Evolutionary conservation across 1,140 invertebrate species (phyloP), one percentile per base, ranked within the genome.

Genomic region (Pseudomyrmex concolor): DNA sequence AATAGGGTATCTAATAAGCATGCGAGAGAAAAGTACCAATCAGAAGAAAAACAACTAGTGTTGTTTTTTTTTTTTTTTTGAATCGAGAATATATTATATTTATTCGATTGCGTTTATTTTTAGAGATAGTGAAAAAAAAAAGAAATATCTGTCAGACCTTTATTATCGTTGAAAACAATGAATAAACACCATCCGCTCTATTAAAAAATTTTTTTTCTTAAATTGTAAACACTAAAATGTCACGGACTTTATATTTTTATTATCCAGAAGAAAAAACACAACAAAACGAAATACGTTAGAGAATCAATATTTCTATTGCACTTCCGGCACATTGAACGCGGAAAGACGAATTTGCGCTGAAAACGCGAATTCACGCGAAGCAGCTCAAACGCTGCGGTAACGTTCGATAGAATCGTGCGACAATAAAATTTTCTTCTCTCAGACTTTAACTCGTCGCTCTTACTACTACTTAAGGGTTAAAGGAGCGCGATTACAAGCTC

Each of bases 1-100:
- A 78, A 78, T 78, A 70, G 64, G 43, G 19, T 7, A 4, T 34
- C 66, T 78, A 78, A 78, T 78, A 78, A 80, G 66, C 22, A 50
- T 5, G 25, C 54, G 22, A 34, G 19, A 12, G 17, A 59, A 34
- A 71, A 2, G 66, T 12, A 34, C 5, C 8, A 54, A 15, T 60
- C 43, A 48, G 15, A 43, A 13, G 17, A 19, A 60, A 50, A 71
- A 64, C 50, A 34, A 34, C 34, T 34, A 34, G 34, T 34, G 34
- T 34, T 34, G 34, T 34, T 34, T 34, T 7, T 34, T 5, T 34
- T 34, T 5, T 34, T 34, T 34, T 7, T 34, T 5, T 1, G 34
- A 34, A 34, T 34, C 34, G 34, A 34, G 34, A n/a, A n/a, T n/a
- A n/a, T n/a, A n/a, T n/a, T n/a, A n/a, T n/a, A n/a, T n/a, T n/a